Percentiles rank a stretch among this genome's conserved stretches.
Evolutionary conservation across 2,113 vertebrate genomes (phyloP).

Genomic region (Chinchilla lanigera): DNA sequence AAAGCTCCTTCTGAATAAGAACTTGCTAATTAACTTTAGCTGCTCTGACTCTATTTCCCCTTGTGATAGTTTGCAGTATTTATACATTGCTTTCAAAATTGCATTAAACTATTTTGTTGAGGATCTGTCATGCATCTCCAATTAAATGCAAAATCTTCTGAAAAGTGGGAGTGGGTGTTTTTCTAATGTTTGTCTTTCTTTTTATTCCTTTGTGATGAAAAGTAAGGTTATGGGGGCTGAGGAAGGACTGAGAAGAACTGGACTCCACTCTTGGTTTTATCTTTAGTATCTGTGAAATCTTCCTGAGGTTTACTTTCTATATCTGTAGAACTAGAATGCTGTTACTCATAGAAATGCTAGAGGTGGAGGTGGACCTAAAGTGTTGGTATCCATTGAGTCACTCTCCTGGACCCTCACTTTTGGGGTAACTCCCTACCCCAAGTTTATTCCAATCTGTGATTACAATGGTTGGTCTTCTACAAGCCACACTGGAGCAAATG

Average conservation of each 20-base stretch:
- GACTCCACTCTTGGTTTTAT: background rate
- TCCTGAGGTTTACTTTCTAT: background rate
- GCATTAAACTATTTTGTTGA: background rate
- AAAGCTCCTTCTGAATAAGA: conserved; percentile 1
- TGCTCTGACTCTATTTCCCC: background rate
- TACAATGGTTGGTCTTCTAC: background rate
- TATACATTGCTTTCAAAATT: conserved; percentile 15
- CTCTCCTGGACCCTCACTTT: background rate
- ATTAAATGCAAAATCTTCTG: conserved; percentile 23
- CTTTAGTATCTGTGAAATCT: background rate
- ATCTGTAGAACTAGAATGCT: background rate
- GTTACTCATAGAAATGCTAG: background rate
- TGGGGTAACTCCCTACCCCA: background rate
- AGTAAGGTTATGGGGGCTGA: background rate
- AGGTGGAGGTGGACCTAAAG: background rate
- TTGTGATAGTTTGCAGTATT: background rate
- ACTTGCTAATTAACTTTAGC: background rate
- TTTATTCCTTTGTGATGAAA: background rate
- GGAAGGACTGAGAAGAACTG: background rate
- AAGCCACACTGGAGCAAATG: background rate
- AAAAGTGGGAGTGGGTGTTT: background rate
- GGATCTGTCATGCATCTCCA: background rate
- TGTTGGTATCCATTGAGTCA: background rate
- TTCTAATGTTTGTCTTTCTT: background rate
- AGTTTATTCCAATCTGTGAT: no score